phyloP scores from a whole-genome alignment of 2,797 vertebrate genomes.

The Phaenicophaeus curvirostris region DNA sequence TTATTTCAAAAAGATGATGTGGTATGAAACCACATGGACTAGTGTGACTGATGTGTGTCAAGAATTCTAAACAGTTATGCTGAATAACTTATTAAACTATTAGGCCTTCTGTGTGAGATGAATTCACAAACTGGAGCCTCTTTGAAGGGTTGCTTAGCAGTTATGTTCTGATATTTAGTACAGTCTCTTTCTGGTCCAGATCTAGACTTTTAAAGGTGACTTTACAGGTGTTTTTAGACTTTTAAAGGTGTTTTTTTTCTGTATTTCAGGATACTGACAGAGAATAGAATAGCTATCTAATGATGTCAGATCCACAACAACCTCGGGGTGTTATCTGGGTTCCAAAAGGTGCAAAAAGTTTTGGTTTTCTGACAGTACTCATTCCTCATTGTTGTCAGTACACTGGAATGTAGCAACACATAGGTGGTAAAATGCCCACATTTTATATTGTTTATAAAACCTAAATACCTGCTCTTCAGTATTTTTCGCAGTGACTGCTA shows the following conservation, averaged over 20 bases:
- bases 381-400: neutral
- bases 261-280: accelerated
- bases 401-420: neutral
- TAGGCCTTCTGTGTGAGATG: neutral
- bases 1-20: neutral
- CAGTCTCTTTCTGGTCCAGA: neutral
- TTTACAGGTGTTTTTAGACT: too few relatives aligned
- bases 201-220: neutral
- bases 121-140: neutral
- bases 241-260: neutral
- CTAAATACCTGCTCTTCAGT: neutral
- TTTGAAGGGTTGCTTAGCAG: neutral
- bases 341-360: neutral
- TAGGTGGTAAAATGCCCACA: neutral
- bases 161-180: neutral
- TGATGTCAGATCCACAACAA: neutral
- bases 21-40: neutral
- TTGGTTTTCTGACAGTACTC: neutral
- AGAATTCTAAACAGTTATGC: neutral
- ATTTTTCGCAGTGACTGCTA: neutral
- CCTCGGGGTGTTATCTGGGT: neutral
- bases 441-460: constrained; percentile 16
- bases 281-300: neutral
- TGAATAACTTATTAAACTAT: neutral
- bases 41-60: neutral